These are phyloP conservation scores for Drymonia ruficornis DNA, from an alignment of 2,888 invertebrate genomes.

Conservation along the genomic window DNA sequence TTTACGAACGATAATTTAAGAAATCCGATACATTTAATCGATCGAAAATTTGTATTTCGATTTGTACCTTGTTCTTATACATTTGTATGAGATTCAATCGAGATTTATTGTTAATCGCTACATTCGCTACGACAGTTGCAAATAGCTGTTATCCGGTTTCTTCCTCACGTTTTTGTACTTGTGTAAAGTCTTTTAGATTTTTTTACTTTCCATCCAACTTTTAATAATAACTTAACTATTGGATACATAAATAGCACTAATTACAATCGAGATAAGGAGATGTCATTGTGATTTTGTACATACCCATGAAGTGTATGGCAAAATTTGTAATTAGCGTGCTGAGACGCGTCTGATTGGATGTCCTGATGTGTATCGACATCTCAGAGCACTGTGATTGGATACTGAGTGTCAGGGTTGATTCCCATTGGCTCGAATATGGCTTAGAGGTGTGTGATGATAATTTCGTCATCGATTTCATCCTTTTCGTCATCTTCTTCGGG, in stretches of 20 bases:
- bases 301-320: slow-evolving; percentile 40
- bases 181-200: slow-evolving; percentile 54
- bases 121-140: slow-evolving; percentile 18
- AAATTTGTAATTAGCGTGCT: slow-evolving; percentile 19
- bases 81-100: slow-evolving; percentile 6
- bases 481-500: slow-evolving; percentile 94
- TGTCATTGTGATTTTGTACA: slow-evolving; percentile 44
- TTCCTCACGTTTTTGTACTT: slow-evolving; percentile 60
- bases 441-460: slow-evolving; percentile 93
- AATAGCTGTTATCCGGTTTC: slow-evolving; percentile 23
- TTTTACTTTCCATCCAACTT: slow-evolving; percentile 38
- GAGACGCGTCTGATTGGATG: slow-evolving; percentile 2
- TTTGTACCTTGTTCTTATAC: neutral
- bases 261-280: slow-evolving; percentile 56
- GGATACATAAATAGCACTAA: slow-evolving; percentile 64
- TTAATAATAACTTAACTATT: slow-evolving; percentile 53
- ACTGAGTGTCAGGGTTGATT: slow-evolving; percentile 15
- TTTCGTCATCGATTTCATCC: slow-evolving; percentile 95
- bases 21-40: neutral
- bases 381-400: slow-evolving; percentile 17
- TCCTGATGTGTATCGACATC: slow-evolving; percentile 16
- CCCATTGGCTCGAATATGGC: slow-evolving; percentile 22
- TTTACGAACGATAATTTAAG: neutral
- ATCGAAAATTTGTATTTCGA: neutral
- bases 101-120: no score